These are phyloP conservation scores for Montipora capricornis DNA, from an alignment of 64 coral and sea anemone genomes.

Conservation along the genomic window DNA sequence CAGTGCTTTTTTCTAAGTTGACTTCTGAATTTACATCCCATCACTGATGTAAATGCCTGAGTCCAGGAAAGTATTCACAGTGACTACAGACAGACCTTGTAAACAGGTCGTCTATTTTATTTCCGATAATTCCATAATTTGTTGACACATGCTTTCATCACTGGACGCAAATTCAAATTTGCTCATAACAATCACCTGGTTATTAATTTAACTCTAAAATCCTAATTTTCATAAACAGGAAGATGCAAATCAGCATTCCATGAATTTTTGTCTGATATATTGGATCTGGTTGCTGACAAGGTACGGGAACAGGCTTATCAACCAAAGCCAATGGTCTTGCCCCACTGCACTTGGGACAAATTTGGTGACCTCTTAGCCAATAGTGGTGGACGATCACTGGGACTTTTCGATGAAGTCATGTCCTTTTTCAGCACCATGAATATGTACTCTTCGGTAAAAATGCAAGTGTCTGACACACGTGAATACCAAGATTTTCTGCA, in stretches of 20 bases:
- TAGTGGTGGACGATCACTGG: conserved; percentile 8
- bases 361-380: conserved; percentile 62
- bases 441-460: conserved; percentile 45
- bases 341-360: conserved; percentile 82
- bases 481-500: conserved; percentile 77
- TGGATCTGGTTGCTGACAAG: background rate
- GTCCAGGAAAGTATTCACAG: background rate
- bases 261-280: background rate
- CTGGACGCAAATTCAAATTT: background rate
- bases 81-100: background rate
- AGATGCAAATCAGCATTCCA: conserved; percentile 41
- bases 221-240: background rate
- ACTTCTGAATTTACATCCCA: background rate
- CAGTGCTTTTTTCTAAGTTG: background rate
- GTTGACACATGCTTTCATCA: background rate
- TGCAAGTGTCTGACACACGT: conserved; percentile 52
- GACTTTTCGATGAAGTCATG: conserved; percentile 63
- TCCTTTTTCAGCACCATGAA: conserved; percentile 80
- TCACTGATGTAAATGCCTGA: background rate
- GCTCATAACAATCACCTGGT: background rate
- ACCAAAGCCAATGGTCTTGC: conserved; percentile 6
- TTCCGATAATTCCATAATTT: background rate
- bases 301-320: background rate
- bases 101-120: background rate
- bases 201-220: background rate